Conservation (phyloP, 2,113 vertebrate species). For the Oncorhynchus clarkii region DNA sequence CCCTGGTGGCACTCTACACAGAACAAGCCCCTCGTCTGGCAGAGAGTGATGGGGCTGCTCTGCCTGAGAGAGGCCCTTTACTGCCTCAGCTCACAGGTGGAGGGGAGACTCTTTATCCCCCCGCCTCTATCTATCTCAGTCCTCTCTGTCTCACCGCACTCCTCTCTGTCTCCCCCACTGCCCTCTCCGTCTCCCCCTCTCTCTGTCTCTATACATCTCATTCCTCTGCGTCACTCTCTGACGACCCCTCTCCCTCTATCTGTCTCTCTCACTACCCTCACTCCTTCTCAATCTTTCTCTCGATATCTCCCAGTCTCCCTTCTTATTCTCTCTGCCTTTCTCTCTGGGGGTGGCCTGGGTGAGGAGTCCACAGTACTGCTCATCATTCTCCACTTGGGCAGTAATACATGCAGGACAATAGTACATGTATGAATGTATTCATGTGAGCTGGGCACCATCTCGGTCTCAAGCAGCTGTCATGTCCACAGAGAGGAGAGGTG, state of each 20-base stretch:
- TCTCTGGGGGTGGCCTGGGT: slow-evolving; percentile 13
- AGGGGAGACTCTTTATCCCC: slow-evolving; percentile 26
- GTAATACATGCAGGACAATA: slow-evolving; percentile 36
- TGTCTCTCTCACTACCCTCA: slow-evolving; percentile 17
- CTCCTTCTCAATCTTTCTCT: not conserved
- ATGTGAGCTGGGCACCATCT: slow-evolving; percentile 19
- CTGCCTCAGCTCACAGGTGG: slow-evolving; percentile 39
- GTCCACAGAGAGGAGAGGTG: not conserved
- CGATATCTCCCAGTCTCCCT: not conserved
- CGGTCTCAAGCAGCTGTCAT: slow-evolving; percentile 25
- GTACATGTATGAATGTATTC: slow-evolving; percentile 48
- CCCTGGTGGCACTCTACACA: slow-evolving; percentile 40
- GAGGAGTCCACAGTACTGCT: slow-evolving; percentile 32
- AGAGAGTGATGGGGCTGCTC: slow-evolving; percentile 14
- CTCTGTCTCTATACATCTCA: not conserved
- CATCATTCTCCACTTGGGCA: slow-evolving; percentile 40
- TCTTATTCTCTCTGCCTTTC: slow-evolving; percentile 12
- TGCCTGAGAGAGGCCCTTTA: slow-evolving; percentile 21
- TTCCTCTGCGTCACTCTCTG: not conserved
- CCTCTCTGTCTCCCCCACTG: slow-evolving; percentile 13
- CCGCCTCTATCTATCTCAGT: not conserved
- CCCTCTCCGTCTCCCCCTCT: not conserved
- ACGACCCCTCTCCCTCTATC: slow-evolving; percentile 2
- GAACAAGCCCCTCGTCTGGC: slow-evolving; percentile 34
- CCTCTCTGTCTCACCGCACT: not conserved